Evolutionary conservation across 1,140 invertebrate species (phyloP), one percentile per base, ranked within the genome.

Genomic region (Mactra quadrangularis): DNA sequence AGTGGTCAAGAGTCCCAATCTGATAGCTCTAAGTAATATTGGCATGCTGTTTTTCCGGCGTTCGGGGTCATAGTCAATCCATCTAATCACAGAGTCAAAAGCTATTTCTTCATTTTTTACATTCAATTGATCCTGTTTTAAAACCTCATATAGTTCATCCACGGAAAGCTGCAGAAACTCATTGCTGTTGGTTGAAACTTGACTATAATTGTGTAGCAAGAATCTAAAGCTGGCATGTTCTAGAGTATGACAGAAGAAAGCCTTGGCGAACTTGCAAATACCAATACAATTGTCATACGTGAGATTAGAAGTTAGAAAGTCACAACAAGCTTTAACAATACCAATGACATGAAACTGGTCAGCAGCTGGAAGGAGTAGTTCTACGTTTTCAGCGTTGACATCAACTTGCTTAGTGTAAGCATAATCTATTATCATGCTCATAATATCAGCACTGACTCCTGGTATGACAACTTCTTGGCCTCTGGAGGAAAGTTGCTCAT

Each of bases 111-210:
- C 99, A 31, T 96, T 97, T 88, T 97, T 95, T 9, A 99, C 97
- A 93, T 99, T 99, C 3, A 99, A 94, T 93, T 99, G 97, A 93
- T 99, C 99, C 81, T 96, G 97, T 17, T 96, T 96, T 87, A 99
- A 97, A 81, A 99, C 98, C 89, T 98, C 97, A 35, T 98, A 96
- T 84, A 99, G 94, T 93, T 99, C 97, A 70, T 96, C 95, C 25
- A 98, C 96, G 25, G 97, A 97, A 70, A 99, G 94, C 62, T 98
- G 94, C 35, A 99, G 94, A 93, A 99, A 99, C 93, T 99, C 98
- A 92, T 99, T 98, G 92, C 97, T 98, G 91, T 98, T 97, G 95
- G 98, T 97, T 47, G 98, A 97, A 95, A 97, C 86, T 47, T 87
- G 79, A 17, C 70, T 74, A 68, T 91, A 91, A 52, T 89, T 89